phyloP scores from a whole-genome alignment of 1,140 invertebrate genomes.

The Aphidius gifuensis region DNA sequence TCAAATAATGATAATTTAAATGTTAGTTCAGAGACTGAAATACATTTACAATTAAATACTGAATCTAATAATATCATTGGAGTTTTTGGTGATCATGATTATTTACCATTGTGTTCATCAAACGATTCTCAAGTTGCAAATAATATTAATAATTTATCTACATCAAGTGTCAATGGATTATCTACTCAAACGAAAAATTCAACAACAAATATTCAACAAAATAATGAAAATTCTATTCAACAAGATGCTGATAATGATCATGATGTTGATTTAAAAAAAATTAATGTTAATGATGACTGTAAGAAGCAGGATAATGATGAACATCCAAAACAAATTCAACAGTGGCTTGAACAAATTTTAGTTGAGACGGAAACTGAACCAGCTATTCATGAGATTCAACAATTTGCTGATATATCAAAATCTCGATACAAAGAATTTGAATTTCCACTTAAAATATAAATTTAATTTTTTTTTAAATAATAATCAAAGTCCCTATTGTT shows the following conservation, averaged over 20 bases:
- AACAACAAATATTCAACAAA: too few species aligned
- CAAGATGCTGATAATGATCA: neutral
- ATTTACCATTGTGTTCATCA: slow-evolving; percentile 12
- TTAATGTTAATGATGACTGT: slow-evolving; percentile 15
- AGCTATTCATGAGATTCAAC: slow-evolving; percentile 48
- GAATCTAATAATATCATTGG: neutral
- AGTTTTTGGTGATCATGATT: too few species aligned
- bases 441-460: slow-evolving; percentile 60
- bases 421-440: slow-evolving; percentile 55
- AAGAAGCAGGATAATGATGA: slow-evolving; percentile 31
- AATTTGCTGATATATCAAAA: slow-evolving; percentile 56
- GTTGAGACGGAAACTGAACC: slow-evolving; percentile 59
- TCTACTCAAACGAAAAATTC: too few species aligned
- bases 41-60: neutral
- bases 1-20: slow-evolving; percentile 5
- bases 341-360: slow-evolving; percentile 59
- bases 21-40: slow-evolving; percentile 4
- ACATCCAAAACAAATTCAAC: slow-evolving; percentile 57
- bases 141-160: too few species aligned
- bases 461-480: slow-evolving; percentile 20
- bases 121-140: too few species aligned
- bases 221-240: too few species aligned
- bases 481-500: neutral
- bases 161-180: too few species aligned
- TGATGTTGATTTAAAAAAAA: neutral